These are phyloP conservation scores for Meiosimyza platycephala DNA, from an alignment of 2,888 invertebrate species.

Conservation along the genomic window DNA sequence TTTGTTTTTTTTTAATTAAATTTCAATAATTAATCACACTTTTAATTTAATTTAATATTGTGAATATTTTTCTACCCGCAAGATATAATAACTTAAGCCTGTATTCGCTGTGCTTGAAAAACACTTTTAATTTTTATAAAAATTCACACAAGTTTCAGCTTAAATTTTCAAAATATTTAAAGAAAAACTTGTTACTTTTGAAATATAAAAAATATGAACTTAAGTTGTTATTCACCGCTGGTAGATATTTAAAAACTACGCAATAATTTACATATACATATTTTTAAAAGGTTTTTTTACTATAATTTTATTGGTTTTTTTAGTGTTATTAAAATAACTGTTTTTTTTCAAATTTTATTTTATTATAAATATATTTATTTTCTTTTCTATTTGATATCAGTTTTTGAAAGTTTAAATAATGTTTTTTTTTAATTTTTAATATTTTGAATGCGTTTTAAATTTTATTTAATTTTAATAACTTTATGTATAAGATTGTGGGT, in stretches of 20 bases:
- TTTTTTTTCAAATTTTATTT: slow-evolving; percentile 44
- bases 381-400: too few species aligned
- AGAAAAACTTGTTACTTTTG: too few species aligned
- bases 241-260: slow-evolving; percentile 52
- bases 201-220: too few species aligned
- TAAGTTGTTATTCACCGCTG: too few species aligned
- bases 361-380: slow-evolving; percentile 45
- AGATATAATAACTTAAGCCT: too few species aligned
- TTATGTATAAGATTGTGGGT: slow-evolving; percentile 33
- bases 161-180: too few species aligned
- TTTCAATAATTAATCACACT: slow-evolving; percentile 21
- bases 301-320: slow-evolving; percentile 37
- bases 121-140: too few species aligned
- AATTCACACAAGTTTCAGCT: too few species aligned
- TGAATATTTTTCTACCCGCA: slow-evolving; percentile 44
- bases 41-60: slow-evolving; percentile 52
- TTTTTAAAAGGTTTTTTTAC: slow-evolving; percentile 39
- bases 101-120: too few species aligned
- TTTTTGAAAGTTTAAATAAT: too few species aligned
- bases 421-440: slow-evolving; percentile 32
- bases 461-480: slow-evolving; percentile 34
- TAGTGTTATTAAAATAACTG: slow-evolving; percentile 36
- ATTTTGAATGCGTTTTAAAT: slow-evolving; percentile 34
- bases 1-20: slow-evolving; percentile 13
- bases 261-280: slow-evolving; percentile 49